Conservation (phyloP, 2,113 vertebrate genomes). For the Hemiscyllium ocellatum region DNA sequence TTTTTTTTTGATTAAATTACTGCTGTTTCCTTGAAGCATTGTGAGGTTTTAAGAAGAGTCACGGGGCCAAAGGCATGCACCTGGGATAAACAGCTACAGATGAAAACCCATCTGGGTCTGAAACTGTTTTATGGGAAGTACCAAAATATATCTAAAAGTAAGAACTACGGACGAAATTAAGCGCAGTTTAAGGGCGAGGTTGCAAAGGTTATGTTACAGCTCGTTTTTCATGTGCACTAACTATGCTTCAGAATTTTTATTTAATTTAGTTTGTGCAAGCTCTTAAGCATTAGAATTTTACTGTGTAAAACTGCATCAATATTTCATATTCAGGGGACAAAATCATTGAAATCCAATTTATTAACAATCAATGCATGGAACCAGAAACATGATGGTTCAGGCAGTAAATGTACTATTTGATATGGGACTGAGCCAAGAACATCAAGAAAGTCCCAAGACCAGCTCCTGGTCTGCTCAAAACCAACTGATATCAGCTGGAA, state of each 20-base stretch:
- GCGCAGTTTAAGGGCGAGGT: background rate
- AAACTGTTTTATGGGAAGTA: background rate
- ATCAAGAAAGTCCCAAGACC: background rate
- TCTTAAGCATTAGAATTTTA: background rate
- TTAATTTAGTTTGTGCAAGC: background rate
- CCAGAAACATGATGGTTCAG: background rate
- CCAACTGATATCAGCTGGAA: background rate
- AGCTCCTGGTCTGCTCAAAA: background rate
- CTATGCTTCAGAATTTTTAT: background rate
- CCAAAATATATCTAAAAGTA: slow-evolving; percentile 15
- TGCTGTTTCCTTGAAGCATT: background rate
- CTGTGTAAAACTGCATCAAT: background rate
- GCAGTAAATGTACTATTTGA: background rate
- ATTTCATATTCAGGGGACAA: background rate
- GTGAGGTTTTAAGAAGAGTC: background rate
- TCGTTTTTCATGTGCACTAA: background rate
- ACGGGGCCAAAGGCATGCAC: slow-evolving; percentile 15
- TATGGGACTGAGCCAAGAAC: background rate
- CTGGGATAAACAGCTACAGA: background rate
- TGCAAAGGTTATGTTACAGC: background rate
- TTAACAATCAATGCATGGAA: background rate
- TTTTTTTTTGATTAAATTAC: background rate
- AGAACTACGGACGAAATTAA: background rate
- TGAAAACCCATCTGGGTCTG: slow-evolving; percentile 27
- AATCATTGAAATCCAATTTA: too few species aligned